Base-by-base conservation (phyloP, 2,888 invertebrate species). In the Orthonevra nobilis region DNA sequence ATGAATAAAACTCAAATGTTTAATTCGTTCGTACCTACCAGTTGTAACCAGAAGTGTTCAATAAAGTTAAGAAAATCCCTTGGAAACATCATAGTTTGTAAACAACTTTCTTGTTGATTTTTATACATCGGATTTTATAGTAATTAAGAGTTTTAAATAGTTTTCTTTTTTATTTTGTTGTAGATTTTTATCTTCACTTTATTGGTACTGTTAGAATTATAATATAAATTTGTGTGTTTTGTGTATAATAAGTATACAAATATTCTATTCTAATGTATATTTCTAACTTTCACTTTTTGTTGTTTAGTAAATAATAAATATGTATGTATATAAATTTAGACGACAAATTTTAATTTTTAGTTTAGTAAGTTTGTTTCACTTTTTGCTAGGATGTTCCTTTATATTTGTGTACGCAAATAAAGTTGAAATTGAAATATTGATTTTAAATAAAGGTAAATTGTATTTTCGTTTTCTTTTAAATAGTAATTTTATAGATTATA, bases 181-280 rank as follows among this genome's bases (percentile, higher is more conserved):
- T 64, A 60, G 44, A 73, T 73, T 68, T 73, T 79, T 79, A 73
- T 79, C 56, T 69, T 73, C 73, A 66, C 48, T 79, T 79, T 79
- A 79, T 79, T 79, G 66, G 60, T 68, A 73, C 61, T 68, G 60
- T 73, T 73, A 64, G 56, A 72, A 58, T 68, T 73, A 66, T 60
- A 60, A 54, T 73, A 66, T 79, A 79, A 73, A 79, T 73, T 79
- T 79, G 79, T 79, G 72, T 79, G 73, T 79, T 64, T 61, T 68
- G 73, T 79, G 66, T 79, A 79, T 79, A 79, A 30, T 73, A 68
- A 79, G 73, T 79, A 79, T 79, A 79, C 79, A 79, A 66, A 79
- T 79, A 60, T 66, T 72, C 56, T 79, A 73, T 42, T 54, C 79
- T 79, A 79, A 50, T 60, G 77, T 77, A 60, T 72, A 66, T 66